Evolutionary conservation across 2,888 invertebrate genomes (phyloP), one percentile per base, ranked within the genome.

Genomic region (Lasioglossum leucozonium): DNA sequence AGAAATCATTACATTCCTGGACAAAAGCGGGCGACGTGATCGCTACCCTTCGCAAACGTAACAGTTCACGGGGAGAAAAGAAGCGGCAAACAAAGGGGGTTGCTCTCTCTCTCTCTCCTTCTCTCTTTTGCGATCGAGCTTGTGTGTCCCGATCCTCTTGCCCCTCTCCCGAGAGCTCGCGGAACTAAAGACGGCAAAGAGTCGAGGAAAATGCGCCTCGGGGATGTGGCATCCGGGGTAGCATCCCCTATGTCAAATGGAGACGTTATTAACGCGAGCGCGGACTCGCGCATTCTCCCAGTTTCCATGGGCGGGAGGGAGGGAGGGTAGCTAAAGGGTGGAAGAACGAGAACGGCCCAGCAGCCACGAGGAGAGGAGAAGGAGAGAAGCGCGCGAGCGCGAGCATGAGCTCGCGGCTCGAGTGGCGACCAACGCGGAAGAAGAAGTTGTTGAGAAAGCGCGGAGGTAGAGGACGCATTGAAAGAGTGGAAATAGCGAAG

Each of bases 211-310:
- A 80, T 77, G 71, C 40, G n/a, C n/a, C 37, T 71, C 75, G 72
- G 44, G 26, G 40, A 30, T 26, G 34, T 44, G 67, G 73, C 71
- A 84, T 84, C 47, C 69, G n/a, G 44, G 42, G 72, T 47, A 84
- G 71, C 77, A 85, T 85, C 77, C 80, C 84, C 44, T 65, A 55
- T 76, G 79, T 55, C 77, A 65, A 80, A 77, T 34, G 44, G 78
- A 76, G 79, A 81, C 79, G 79, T 88, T 87, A 79, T 87, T 87
- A 88, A 78, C 82, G 44, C 86, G 72, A 81, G 37, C 34, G 22
- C 71, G 51, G 26, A 72, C 69, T 78, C 77, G 62, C 37, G n/a
- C 47, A 72, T 47, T 79, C 82, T 75, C 74, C 80, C 62, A 72
- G 72, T 82, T 69, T 40, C 40, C 69, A n/a, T 40, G 67, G 34